Evolutionary conservation across 2,888 invertebrate genomes (phyloP).

Genomic region (Pristionchus mayeri): DNA sequence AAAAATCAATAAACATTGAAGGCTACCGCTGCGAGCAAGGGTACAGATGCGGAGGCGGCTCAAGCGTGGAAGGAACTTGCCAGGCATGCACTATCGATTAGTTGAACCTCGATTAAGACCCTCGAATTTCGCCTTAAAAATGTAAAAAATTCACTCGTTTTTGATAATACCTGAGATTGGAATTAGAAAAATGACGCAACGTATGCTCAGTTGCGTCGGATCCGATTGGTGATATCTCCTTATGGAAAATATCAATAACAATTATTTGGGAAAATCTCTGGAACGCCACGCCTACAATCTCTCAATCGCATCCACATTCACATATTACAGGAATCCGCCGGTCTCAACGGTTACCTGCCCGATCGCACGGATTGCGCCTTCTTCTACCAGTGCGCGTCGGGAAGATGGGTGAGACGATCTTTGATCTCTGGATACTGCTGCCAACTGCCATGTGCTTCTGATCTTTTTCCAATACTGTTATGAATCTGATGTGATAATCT

Average conservation of each 20-base stretch:
- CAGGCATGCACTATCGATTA: neutral
- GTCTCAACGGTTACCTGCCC: conserved; percentile 22
- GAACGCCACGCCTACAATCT: neutral
- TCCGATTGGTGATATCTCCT: too few relatives aligned
- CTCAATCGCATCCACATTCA: too few relatives aligned
- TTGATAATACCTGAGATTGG: neutral
- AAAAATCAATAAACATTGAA: too few relatives aligned
- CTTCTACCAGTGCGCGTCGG: conserved; percentile 48
- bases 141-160: too few relatives aligned
- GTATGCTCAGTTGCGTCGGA: too few relatives aligned
- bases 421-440: conserved; percentile 4
- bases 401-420: conserved; percentile 46
- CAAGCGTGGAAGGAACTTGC: neutral
- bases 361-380: conserved; percentile 39
- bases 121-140: too few relatives aligned
- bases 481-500: too few relatives aligned
- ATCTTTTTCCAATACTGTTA: too few relatives aligned
- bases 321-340: conserved; percentile 48
- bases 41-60: conserved; percentile 1
- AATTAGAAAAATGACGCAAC: too few relatives aligned
- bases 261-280: too few relatives aligned
- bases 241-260: too few relatives aligned
- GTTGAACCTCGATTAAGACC: neutral
- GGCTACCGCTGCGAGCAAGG: conserved; percentile 51
- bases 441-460: too few relatives aligned